Evolutionary conservation across 2,888 invertebrate genomes (phyloP), one percentile per base, ranked within the genome.

Genomic region (Ophion ventricosus): DNA sequence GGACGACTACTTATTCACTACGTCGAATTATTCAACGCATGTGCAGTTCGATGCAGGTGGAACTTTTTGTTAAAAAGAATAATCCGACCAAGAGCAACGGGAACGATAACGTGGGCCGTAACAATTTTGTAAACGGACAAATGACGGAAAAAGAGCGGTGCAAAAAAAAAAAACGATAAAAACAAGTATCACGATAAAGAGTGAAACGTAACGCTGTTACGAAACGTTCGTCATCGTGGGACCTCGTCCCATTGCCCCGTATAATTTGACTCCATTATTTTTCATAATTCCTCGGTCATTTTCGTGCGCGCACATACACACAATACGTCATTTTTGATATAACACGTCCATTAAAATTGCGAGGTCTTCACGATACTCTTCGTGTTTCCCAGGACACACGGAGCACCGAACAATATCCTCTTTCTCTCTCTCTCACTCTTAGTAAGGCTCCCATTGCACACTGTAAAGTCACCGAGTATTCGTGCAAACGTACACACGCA

Each of bases 201-300:
- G 59, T 54, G 14, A 11, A 40, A 69, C 67, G 70, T 57, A 73
- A 72, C 49, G 63, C 57, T 64, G 72, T 76, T 76, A 70, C 81
- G 72, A 76, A 72, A 81, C 76, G 26, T 76, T 81, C 81, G 81
- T 81, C 81, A 76, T 81, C 70, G 29, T 81, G 20, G 76, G 76
- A 81, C 70, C 81, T 76, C 76, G 76, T 81, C 40, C 75, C 75
- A 81, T 81, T 76, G 76, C 76, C 59, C 72, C 76, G 43, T 29
- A 70, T 70, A 10, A 66, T 67, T 63, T 25, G 2, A 64, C 69
- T 75, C 81, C 81, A 75, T 76, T 76, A 76, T 81, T 81, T 67
- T 81, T 59, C 75, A 59, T 74, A 35, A 80, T 80, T 80, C 67
- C 54, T 40, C 25, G 69, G 57, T 63, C 49, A 63, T 49, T 54